Evolutionary conservation across 2,797 vertebrate species (phyloP).

Genomic region (Novumbra hubbsi): DNA sequence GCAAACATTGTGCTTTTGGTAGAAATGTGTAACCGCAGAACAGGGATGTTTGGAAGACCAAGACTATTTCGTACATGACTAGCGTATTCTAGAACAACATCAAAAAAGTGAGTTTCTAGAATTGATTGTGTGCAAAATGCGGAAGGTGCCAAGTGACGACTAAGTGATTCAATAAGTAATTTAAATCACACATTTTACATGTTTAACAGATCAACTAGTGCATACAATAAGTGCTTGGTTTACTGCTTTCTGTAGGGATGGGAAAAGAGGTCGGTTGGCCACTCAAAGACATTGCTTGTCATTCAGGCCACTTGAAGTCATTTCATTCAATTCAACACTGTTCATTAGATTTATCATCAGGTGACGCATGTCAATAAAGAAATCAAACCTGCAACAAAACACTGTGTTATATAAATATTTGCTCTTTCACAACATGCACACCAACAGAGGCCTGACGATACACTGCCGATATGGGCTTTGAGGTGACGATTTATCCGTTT

Average conservation of each 20-base stretch:
- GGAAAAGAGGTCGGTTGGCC: constrained; percentile 6
- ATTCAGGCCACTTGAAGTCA: constrained; percentile 22
- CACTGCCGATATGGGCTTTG: constrained; percentile 30
- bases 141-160: no score
- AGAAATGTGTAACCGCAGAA: no score
- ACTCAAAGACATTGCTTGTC: constrained; percentile 18
- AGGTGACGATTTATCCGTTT: constrained; percentile 3
- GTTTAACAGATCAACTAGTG: neutral
- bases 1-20: no score
- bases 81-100: no score
- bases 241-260: neutral
- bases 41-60: no score
- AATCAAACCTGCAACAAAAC: constrained; percentile 41
- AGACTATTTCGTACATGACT: no score
- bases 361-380: constrained; percentile 27
- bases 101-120: no score
- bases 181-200: no score
- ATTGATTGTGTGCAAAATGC: no score
- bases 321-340: constrained; percentile 8
- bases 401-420: constrained; percentile 58
- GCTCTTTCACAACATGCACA: constrained; percentile 40
- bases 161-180: no score
- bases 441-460: constrained; percentile 29
- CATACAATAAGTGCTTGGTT: neutral
- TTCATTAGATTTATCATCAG: constrained; percentile 22